A percentile compares a stretch with the other conserved stretches of the same genome.
Evolutionary conservation across 2,113 vertebrate species (phyloP).

Genomic region (Paradoxurus hermaphroditus): DNA sequence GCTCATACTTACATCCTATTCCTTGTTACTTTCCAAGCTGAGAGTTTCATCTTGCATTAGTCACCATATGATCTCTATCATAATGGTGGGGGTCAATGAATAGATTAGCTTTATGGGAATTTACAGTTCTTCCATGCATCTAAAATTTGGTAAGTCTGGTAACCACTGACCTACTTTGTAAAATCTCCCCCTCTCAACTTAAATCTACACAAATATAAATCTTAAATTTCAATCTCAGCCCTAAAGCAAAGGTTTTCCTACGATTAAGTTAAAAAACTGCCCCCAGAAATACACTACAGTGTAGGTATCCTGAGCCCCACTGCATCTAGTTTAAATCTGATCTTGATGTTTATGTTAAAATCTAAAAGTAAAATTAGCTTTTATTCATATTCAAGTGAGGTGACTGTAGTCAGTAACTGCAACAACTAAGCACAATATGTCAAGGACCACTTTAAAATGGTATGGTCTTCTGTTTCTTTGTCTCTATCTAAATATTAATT

Average conservation of each 20-base stretch:
- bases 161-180: slow-evolving; percentile 86
- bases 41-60: slow-evolving; percentile 99
- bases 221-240: slow-evolving; percentile 82
- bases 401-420: slow-evolving; percentile 78
- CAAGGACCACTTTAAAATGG: slow-evolving; percentile 82
- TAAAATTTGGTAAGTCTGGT: slow-evolving; percentile 94
- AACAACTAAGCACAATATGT: slow-evolving; percentile 75
- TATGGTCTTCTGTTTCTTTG: slow-evolving; percentile 73
- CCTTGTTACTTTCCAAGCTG: slow-evolving; percentile 99
- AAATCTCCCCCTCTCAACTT: slow-evolving; percentile 86
- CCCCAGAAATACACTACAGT: slow-evolving; percentile 83
- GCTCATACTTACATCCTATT: slow-evolving; percentile 99
- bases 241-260: slow-evolving; percentile 78
- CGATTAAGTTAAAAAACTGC: slow-evolving; percentile 81
- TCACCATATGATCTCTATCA: slow-evolving; percentile 99
- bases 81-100: slow-evolving; percentile 99
- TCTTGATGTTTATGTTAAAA: slow-evolving; percentile 82
- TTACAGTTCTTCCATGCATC: slow-evolving; percentile 99
- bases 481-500: slow-evolving; percentile 76
- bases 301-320: slow-evolving; percentile 81
- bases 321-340: slow-evolving; percentile 80
- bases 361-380: slow-evolving; percentile 69
- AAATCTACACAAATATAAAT: slow-evolving; percentile 83
- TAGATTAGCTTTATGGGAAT: slow-evolving; percentile 99
- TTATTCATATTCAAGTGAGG: slow-evolving; percentile 82